Conservation (phyloP, 2,888 invertebrate species). For the Mamestra brassicae region DNA sequence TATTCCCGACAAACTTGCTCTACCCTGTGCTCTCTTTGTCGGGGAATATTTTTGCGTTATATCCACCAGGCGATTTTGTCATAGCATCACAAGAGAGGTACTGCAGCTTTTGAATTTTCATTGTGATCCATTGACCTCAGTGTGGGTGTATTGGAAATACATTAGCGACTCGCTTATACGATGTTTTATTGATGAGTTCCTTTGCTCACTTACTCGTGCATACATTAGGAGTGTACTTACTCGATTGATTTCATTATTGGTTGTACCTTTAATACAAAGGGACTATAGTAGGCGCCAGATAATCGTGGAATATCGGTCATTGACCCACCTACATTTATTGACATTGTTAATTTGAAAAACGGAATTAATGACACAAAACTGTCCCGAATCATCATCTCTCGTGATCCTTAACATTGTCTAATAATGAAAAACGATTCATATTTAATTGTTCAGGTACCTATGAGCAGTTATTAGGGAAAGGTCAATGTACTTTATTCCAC, state of each 20-base stretch:
- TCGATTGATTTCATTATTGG: constrained; percentile 28
- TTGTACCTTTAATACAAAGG: neutral
- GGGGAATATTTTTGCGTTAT: constrained; percentile 76
- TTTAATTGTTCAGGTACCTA: too few relatives aligned
- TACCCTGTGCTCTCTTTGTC: constrained; percentile 67
- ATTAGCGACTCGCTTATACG: constrained; percentile 56
- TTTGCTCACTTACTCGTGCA: constrained; percentile 49
- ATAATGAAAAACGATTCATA: too few relatives aligned
- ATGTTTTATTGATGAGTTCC: constrained; percentile 66
- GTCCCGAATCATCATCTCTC: too few relatives aligned
- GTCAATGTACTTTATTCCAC: too few relatives aligned
- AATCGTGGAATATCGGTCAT: too few relatives aligned
- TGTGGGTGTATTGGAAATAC: constrained; percentile 64
- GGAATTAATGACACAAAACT: too few relatives aligned
- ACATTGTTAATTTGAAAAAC: too few relatives aligned
- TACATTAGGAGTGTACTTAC: constrained; percentile 53
- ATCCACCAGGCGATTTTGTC: constrained; percentile 65
- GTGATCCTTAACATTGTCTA: too few relatives aligned
- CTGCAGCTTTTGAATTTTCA: constrained; percentile 70
- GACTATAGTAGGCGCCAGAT: too few relatives aligned
- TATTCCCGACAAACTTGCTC: constrained; percentile 72
- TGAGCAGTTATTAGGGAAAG: too few relatives aligned
- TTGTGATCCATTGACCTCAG: constrained; percentile 68
- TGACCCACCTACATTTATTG: too few relatives aligned
- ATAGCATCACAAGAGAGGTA: constrained; percentile 51